Evolutionary conservation across 2,797 vertebrate species (phyloP).

Genomic region (Leucoraja ocellata): DNA sequence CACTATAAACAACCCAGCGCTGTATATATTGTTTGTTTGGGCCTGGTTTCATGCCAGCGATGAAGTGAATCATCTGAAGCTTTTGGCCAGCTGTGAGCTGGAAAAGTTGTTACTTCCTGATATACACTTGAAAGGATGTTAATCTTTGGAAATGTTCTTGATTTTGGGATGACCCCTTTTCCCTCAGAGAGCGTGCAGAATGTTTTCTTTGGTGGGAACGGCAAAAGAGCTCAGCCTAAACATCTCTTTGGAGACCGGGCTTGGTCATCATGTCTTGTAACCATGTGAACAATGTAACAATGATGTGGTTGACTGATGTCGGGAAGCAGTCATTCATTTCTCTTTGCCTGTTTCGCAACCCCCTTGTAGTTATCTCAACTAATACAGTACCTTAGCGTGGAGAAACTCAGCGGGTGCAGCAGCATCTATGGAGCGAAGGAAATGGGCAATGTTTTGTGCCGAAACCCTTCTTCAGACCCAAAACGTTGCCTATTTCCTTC

Average conservation of each 20-base stretch:
- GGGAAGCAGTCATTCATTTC: background rate
- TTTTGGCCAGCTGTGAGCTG: background rate
- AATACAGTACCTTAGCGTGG: no score
- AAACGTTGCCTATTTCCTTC: no score
- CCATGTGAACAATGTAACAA: background rate
- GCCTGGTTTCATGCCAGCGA: background rate
- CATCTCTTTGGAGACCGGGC: background rate
- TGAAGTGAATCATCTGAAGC: background rate
- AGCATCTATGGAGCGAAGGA: no score
- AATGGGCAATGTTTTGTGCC: no score
- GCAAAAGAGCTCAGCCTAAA: background rate
- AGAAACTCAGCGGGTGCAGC: no score
- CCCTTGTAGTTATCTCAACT: no score
- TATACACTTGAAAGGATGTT: background rate
- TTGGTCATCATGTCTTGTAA: slow-evolving; percentile 1
- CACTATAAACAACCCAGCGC: background rate
- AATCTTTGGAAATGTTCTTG: background rate
- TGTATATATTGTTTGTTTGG: background rate
- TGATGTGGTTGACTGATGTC: background rate
- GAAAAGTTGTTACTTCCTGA: background rate
- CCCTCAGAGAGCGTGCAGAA: background rate
- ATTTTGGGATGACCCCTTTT: background rate
- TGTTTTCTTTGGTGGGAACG: background rate
- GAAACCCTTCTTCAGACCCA: no score
- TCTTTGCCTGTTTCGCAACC: background rate